Base-by-base conservation (phyloP, 2,888 invertebrate genomes). In the Nowickia ferox region DNA sequence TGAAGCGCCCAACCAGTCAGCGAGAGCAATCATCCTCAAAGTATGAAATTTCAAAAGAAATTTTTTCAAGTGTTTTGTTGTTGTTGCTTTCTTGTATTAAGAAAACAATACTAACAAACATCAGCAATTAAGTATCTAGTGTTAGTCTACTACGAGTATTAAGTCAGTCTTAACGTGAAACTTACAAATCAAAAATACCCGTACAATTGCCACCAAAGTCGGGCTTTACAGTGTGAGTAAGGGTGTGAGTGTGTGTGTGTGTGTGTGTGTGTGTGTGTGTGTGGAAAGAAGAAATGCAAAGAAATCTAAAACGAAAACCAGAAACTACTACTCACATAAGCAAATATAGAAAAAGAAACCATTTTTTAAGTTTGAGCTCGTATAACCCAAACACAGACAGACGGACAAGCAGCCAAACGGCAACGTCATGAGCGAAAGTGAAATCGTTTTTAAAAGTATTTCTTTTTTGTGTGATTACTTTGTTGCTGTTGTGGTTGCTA, bases 361-460 rank as follows among this genome's bases (percentile, higher is more conserved):
- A 84, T 84, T 81, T 66, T 30, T 82, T 74, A 42, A 57, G 46
- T 66, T 48, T 75, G 19, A 69, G 53, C 44, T 68, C 40, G 61
- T 75, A 72, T 61, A 78, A 53, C 55, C 71, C 65, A 76, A 71
- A 51, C 61, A 30, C 59, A 53, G 17, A 69, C 68, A 66, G 10
- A 78, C 42, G 48, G 11, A 42, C 63, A 65, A 15, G 61, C 63
- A 30, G 57, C 46, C 59, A n/a, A 11, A 59, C 53, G n/a, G 53
- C 79, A 88, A 89, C 90, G 89, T 91, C 92, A 91, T 90, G 89
- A 91, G 91, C 91, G 92, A 91, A 91, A 91, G 92, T 91, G 92
- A 91, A 91, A 91, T 91, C 91, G 90, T 90, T 90, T 76, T 71
- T 17, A 69, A 11, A 8, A 68, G 59, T 71, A 44, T 75, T 61